A percentile compares a stretch with the other conserved stretches of the same genome.
Evolutionary conservation across 1,140 invertebrate species (phyloP).

Genomic region (Drosophila arawakana): DNA sequence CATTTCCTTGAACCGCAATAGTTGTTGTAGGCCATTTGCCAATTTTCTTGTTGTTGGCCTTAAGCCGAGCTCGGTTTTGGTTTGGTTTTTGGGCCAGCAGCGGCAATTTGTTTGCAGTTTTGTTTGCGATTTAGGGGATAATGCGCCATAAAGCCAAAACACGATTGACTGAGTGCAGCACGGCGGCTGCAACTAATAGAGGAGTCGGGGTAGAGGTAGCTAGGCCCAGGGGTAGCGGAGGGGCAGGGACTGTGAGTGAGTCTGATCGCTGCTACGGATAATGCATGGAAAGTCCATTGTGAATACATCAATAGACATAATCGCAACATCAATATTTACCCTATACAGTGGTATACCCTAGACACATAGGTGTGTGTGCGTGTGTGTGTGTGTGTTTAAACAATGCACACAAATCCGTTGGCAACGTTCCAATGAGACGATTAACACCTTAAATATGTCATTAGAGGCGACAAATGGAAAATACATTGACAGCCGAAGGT

Average conservation of each 20-base stretch:
- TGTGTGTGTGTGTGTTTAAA: conserved; percentile 35
- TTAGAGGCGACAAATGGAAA: conserved; percentile 81
- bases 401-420: conserved; percentile 67
- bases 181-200: conserved; percentile 66
- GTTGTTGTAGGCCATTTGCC: neutral
- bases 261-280: conserved; percentile 61
- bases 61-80: conserved; percentile 27
- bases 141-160: conserved; percentile 78
- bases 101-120: conserved; percentile 79
- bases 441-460: conserved; percentile 82
- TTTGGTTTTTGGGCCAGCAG: conserved; percentile 34
- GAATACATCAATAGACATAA: conserved; percentile 73
- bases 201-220: neutral
- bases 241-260: conserved; percentile 14
- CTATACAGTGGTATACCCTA: conserved; percentile 4
- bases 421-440: conserved; percentile 75
- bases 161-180: conserved; percentile 71
- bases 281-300: conserved; percentile 72
- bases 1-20: conserved; percentile 18
- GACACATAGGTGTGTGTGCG: conserved; percentile 3
- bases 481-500: conserved; percentile 68
- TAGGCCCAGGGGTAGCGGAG: neutral
- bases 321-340: conserved; percentile 80
- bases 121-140: conserved; percentile 82
- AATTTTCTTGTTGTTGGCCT: conserved; percentile 25